phyloP scores from a whole-genome alignment of 2,797 vertebrate genomes.

The Anas bernieri region DNA sequence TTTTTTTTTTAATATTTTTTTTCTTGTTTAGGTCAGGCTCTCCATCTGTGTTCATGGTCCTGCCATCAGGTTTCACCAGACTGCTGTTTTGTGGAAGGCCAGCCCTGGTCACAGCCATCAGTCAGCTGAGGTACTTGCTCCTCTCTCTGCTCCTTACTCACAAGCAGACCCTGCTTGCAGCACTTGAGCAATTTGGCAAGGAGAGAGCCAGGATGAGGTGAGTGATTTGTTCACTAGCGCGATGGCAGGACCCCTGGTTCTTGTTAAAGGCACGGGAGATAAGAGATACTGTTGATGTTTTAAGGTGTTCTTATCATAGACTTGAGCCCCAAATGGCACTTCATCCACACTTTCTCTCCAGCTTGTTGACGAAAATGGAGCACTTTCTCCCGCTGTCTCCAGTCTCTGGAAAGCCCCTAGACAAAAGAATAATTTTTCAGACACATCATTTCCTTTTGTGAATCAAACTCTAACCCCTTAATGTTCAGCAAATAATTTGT shows the following conservation, averaged over 20 bases:
- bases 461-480: slow-evolving; percentile 53
- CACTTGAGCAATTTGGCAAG: background rate
- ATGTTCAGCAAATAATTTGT: slow-evolving; percentile 63
- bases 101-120: background rate
- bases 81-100: background rate
- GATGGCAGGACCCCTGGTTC: background rate
- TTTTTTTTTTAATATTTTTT: too few relatives aligned
- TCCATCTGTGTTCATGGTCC: background rate
- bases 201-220: background rate
- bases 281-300: background rate
- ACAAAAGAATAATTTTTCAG: slow-evolving; percentile 58
- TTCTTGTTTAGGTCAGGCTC: background rate
- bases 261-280: background rate
- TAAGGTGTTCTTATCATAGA: background rate
- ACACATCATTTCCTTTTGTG: slow-evolving; percentile 50
- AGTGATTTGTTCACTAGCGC: background rate
- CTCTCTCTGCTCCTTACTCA: background rate
- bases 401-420: slow-evolving; percentile 20
- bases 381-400: background rate
- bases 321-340: background rate
- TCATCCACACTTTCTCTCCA: background rate
- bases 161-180: background rate
- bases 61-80: background rate
- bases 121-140: background rate
- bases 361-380: background rate